phyloP scores from a whole-genome alignment of 2,888 invertebrate genomes.

The Peribatodes rhomboidaria region DNA sequence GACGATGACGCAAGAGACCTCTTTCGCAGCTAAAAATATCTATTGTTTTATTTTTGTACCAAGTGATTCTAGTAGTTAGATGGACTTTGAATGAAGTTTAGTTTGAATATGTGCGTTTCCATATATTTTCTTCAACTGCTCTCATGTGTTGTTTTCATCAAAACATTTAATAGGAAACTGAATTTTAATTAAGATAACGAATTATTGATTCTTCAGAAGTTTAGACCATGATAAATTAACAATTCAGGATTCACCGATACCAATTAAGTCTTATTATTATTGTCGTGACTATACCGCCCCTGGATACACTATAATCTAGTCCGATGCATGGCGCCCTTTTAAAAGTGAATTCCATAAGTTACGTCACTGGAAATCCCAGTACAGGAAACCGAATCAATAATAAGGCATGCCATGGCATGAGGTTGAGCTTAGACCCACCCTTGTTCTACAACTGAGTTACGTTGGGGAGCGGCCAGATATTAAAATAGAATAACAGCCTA shows the following conservation, averaged over 20 bases:
- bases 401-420: slow-evolving; percentile 43
- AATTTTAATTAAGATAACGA: too few relatives aligned
- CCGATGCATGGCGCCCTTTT: neutral
- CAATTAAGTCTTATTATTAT: too few relatives aligned
- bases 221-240: too few relatives aligned
- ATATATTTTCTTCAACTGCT: neutral
- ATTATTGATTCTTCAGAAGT: too few relatives aligned
- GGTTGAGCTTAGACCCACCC: slow-evolving; percentile 48
- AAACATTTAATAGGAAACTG: too few relatives aligned
- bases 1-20: slow-evolving; percentile 52
- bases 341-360: slow-evolving; percentile 21
- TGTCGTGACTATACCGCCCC: too few relatives aligned
- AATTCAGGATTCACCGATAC: too few relatives aligned
- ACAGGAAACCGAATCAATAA: slow-evolving; percentile 31
- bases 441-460: slow-evolving; percentile 32
- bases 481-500: slow-evolving; percentile 56
- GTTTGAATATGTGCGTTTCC: slow-evolving; percentile 10
- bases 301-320: neutral
- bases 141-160: neutral
- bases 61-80: slow-evolving; percentile 25
- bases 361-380: slow-evolving; percentile 28
- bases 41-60: slow-evolving; percentile 47
- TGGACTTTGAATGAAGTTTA: slow-evolving; percentile 22
- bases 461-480: slow-evolving; percentile 61
- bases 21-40: slow-evolving; percentile 53